Conservation (phyloP, 2,113 vertebrate species). For the Forbesichthys agassizii region DNA sequence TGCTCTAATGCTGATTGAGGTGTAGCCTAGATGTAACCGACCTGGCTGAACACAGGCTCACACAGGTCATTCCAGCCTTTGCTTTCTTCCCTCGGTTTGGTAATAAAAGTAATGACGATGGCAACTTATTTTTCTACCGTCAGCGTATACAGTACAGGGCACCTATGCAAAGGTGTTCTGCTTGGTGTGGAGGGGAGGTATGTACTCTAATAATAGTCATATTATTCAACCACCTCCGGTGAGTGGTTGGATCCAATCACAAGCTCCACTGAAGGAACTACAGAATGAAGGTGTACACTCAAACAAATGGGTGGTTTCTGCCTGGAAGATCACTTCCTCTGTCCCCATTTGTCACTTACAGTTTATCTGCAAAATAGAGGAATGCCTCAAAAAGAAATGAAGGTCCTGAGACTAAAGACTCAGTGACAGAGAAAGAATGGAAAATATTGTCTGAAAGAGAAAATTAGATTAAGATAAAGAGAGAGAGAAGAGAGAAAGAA, state of each 20-base stretch:
- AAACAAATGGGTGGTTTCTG: conserved; percentile 40
- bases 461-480: background rate
- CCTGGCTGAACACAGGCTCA: background rate
- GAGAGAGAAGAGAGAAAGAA: background rate
- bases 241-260: conserved; percentile 40
- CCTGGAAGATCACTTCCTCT: conserved; percentile 64
- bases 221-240: conserved; percentile 27
- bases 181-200: conserved; percentile 11
- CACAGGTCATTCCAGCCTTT: background rate
- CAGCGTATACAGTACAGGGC: background rate
- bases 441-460: background rate
- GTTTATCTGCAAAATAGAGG: conserved; percentile 21
- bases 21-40: conserved; percentile 10
- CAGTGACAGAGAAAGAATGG: background rate
- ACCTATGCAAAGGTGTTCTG: conserved; percentile 8
- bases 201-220: conserved; percentile 27
- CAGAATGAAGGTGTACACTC: conserved; percentile 36
- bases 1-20: background rate
- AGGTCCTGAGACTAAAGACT: conserved; percentile 8
- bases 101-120: conserved; percentile 6
- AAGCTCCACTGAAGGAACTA: conserved; percentile 40
- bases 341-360: conserved; percentile 42
- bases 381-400: conserved; percentile 6
- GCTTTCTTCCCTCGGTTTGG: conserved; percentile 4
- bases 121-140: background rate